These are phyloP conservation scores for Poeciliopsis paucimaculata DNA, from an alignment of 2,797 vertebrate species.

Conservation along the genomic window DNA sequence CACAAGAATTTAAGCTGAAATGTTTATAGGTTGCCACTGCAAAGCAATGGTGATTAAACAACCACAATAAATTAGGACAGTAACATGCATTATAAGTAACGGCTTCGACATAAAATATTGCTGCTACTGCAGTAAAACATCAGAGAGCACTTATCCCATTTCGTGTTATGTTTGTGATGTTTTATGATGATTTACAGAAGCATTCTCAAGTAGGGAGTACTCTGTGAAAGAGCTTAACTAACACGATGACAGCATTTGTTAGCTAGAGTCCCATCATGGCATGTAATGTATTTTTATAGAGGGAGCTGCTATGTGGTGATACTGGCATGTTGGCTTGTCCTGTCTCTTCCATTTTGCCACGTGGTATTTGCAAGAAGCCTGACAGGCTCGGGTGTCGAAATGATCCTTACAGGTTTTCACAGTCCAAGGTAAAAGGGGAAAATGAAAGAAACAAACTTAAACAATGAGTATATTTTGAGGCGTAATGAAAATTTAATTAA, in stretches of 20 bases:
- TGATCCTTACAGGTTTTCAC: constrained; percentile 41
- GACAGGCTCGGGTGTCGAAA: constrained; percentile 34
- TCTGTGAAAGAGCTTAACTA: constrained; percentile 40
- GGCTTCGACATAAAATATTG: constrained; percentile 35
- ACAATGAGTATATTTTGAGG: constrained; percentile 19
- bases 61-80: constrained; percentile 34
- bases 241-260: constrained; percentile 47
- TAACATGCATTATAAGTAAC: constrained; percentile 34
- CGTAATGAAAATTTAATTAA: constrained; percentile 65
- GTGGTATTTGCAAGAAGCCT: constrained; percentile 39
- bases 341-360: constrained; percentile 38
- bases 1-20: constrained; percentile 31
- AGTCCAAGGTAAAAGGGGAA: constrained; percentile 23
- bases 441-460: constrained; percentile 19
- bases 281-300: constrained; percentile 33
- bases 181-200: constrained; percentile 53
- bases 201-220: constrained; percentile 20
- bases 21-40: constrained; percentile 45
- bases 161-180: constrained; percentile 34
- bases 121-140: constrained; percentile 16
- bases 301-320: constrained; percentile 43
- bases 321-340: constrained; percentile 30
- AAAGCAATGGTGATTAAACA: constrained; percentile 45
- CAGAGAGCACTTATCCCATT: constrained; percentile 11
- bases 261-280: constrained; percentile 35